These are phyloP conservation scores for Stramonita haemastoma DNA, from an alignment of 2,888 invertebrate species.

Conservation along the genomic window DNA sequence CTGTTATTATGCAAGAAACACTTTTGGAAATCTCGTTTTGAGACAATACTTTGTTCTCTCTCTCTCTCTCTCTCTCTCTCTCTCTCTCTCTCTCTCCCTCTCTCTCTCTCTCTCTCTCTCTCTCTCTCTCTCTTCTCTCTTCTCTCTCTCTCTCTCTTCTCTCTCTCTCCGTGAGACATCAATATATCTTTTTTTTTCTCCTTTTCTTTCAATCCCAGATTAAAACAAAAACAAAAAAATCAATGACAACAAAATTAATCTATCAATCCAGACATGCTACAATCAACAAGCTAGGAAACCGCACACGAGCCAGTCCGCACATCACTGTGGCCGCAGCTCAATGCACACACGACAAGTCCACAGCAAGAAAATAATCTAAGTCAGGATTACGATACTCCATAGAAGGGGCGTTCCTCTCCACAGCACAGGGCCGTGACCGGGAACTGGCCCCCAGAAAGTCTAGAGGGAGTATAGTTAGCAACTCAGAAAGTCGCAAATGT, in stretches of 20 bases:
- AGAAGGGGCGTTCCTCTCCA: slow-evolving; percentile 9
- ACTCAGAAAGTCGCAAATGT: background rate
- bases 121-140: background rate
- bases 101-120: background rate
- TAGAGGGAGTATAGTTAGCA: slow-evolving; percentile 15
- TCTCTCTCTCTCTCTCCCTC: slow-evolving; percentile 22
- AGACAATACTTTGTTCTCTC: background rate
- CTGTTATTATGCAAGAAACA: too few relatives aligned
- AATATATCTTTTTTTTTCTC: background rate
- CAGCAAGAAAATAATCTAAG: background rate
- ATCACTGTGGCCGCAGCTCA: background rate
- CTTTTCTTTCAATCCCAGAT: background rate
- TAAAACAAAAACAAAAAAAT: background rate
- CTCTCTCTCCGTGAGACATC: background rate
- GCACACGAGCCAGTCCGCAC: background rate
- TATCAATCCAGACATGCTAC: background rate
- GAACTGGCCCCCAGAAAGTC: background rate
- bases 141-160: background rate
- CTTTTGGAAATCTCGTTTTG: background rate
- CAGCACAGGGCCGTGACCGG: background rate
- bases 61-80: slow-evolving; percentile 10
- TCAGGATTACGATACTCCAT: slow-evolving; percentile 17
- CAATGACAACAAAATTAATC: background rate
- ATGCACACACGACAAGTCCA: background rate
- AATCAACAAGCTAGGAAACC: background rate